Percentiles rank a stretch among this genome's conserved stretches.
These are phyloP conservation scores for Sciurus niger DNA, from an alignment of 2,113 vertebrate genomes.

Conservation along the genomic window DNA sequence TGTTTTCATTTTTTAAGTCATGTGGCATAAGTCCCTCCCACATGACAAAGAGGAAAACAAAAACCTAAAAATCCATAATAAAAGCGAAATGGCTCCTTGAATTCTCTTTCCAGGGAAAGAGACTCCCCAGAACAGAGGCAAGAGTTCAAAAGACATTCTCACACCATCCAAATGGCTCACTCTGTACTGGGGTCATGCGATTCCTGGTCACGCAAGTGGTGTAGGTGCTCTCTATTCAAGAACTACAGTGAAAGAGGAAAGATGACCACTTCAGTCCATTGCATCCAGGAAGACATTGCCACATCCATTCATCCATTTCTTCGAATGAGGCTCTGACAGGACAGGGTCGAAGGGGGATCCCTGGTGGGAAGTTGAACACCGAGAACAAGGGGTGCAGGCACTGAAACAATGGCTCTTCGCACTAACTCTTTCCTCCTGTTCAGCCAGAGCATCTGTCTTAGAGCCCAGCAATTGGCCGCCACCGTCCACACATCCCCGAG, in stretches of 20 bases:
- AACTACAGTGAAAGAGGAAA: accelerated
- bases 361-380: neutral
- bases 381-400: neutral
- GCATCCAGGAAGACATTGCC: too few species aligned
- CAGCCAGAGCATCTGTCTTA: neutral
- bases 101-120: neutral
- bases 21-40: neutral
- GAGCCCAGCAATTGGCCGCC: neutral
- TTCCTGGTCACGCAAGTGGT: neutral
- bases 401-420: neutral
- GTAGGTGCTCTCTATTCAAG: neutral
- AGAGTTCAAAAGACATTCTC: neutral
- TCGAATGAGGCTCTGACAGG: neutral
- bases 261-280: accelerated
- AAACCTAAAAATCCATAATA: neutral
- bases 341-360: neutral
- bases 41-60: neutral
- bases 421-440: too few species aligned
- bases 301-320: neutral
- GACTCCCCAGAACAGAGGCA: neutral
- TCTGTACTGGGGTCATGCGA: neutral
- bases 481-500: neutral
- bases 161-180: neutral
- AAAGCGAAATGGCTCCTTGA: neutral
- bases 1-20: neutral